These are phyloP conservation scores for Sinohyriopsis cumingii DNA, from an alignment of 2,888 invertebrate genomes.

Conservation along the genomic window DNA sequence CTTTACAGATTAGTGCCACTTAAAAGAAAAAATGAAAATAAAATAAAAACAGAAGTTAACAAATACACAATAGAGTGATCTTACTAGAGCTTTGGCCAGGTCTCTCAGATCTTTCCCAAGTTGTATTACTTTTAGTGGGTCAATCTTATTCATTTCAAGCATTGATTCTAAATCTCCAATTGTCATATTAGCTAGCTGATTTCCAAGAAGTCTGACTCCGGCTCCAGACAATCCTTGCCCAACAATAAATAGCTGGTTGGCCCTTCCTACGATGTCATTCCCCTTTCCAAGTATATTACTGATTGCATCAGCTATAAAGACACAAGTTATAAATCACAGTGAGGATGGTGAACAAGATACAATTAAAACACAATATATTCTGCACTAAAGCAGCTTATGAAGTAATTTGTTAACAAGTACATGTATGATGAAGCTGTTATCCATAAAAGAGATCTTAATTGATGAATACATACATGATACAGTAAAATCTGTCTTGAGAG, in stretches of 20 bases:
- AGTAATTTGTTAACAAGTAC: too few species aligned
- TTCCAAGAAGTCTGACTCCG: constrained; percentile 43
- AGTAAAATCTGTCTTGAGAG: too few species aligned
- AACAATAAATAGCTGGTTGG: constrained; percentile 42
- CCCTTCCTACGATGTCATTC: constrained; percentile 29
- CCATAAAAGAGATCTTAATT: too few species aligned
- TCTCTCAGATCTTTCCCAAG: constrained; percentile 45
- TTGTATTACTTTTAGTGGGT: constrained; percentile 39
- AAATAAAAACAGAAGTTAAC: too few species aligned
- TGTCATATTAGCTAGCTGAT: constrained; percentile 53
- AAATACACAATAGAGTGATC: constrained; percentile 2
- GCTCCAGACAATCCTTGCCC: constrained; percentile 48
- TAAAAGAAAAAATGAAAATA: too few species aligned
- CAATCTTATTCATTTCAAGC: constrained; percentile 46
- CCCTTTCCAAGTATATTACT: constrained; percentile 26
- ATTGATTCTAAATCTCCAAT: constrained; percentile 51
- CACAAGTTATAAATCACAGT: background rate
- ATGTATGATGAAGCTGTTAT: too few species aligned
- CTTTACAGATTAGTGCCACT: too few species aligned
- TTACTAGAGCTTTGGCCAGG: constrained; percentile 47
- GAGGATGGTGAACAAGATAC: too few species aligned
- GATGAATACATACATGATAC: too few species aligned
- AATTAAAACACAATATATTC: too few species aligned
- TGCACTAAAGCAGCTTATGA: too few species aligned
- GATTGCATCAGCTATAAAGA: constrained; percentile 31